Evolutionary conservation across 2,888 invertebrate species (phyloP).

Genomic region (Agelastica alni): DNA sequence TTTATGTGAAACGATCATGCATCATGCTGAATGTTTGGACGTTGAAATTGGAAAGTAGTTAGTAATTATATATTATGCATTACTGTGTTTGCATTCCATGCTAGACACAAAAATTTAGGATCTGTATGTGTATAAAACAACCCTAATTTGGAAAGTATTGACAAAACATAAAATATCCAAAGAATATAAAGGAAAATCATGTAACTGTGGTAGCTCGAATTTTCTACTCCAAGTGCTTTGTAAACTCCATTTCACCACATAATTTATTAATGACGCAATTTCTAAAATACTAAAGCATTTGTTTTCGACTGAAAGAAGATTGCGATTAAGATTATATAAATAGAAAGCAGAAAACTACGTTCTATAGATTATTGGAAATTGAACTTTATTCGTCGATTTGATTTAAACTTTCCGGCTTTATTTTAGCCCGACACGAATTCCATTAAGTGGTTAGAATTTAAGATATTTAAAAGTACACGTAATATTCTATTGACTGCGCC

Average conservation of each 20-base stretch:
- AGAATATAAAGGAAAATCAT: constrained; percentile 23
- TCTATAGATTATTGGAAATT: constrained; percentile 13
- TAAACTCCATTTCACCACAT: constrained; percentile 26
- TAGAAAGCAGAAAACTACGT: neutral
- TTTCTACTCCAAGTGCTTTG: constrained; percentile 15
- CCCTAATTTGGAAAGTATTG: no score
- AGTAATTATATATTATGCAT: no score
- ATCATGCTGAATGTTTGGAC: no score
- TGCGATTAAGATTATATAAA: constrained; percentile 34
- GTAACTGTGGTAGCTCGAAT: constrained; percentile 17
- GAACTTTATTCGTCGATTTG: constrained; percentile 10
- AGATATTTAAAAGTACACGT: neutral
- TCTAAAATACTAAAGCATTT: constrained; percentile 30
- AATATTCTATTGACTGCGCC: neutral
- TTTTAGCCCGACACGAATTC: neutral
- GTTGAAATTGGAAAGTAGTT: no score
- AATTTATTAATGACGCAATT: constrained; percentile 31
- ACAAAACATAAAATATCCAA: constrained; percentile 7
- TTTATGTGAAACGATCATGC: no score
- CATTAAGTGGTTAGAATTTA: neutral
- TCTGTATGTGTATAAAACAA: neutral
- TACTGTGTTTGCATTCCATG: no score
- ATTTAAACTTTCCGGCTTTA: constrained; percentile 9
- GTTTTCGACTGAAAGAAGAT: constrained; percentile 34
- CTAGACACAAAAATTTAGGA: no score